Base-by-base conservation (phyloP, 2,888 invertebrate species). In the Drosophila barbarae region DNA sequence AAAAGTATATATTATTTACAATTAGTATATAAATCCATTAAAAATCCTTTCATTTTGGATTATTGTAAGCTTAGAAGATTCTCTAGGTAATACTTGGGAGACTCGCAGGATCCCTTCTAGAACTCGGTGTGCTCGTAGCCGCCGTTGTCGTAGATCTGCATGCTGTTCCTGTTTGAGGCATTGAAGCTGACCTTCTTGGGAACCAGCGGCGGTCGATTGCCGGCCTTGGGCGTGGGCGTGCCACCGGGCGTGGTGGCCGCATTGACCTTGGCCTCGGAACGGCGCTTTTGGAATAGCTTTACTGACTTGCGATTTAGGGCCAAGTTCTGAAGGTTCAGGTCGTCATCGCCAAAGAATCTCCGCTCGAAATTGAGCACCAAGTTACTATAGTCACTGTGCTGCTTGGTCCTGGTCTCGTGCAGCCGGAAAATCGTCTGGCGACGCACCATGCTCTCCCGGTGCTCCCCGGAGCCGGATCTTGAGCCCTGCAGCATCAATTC, bases 331-430 rank as follows among this genome's bases (percentile, higher is more conserved):
- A 89, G 78, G 51, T 88, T 87, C 1, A 89, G 72, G 30, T 87
- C 86, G 75, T 87, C 88, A 61, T 88, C 87, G 41, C 87, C 82
- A 26, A 87, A 80, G 64, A 87, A 88, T 4, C 87, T 77, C 3
- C 80, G 67, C 69, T 88, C 87, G n/a, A 90, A 90, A 69, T 90
- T 90, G 1, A 79, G 65, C n/a, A 88, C 88, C 64, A 89, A 75
- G 73, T 89, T 88, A 63, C 88, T 88, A 58, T 86, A 88, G 72
- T 89, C 89, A 8, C 67, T 75, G 26, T 81, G 77, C 41, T 72
- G 76, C 30, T 82, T 85, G 58, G 88, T 84, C 2, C 87, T 83
- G 34, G 84, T 77, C 56, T 86, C 86, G 30, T 88, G 87, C 30
- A 89, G 71, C 49, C 86, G 86, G 61, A 80, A 87, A 49, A 90